Evolutionary conservation across 2,888 invertebrate genomes (phyloP), one percentile per base, ranked within the genome.

Genomic region (Teinopalpus imperialis): DNA sequence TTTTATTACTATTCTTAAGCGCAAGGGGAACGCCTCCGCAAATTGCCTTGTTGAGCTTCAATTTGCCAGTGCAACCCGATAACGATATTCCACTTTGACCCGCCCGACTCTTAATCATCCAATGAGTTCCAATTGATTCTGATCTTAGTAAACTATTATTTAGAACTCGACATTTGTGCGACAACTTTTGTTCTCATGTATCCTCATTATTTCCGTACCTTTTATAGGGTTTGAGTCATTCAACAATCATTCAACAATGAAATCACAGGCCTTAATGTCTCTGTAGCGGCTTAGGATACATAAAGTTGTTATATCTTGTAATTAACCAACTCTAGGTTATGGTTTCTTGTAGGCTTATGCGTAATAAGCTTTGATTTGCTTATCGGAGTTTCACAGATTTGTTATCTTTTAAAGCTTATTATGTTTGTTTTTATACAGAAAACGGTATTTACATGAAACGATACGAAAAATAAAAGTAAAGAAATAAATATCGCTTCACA

Each of bases 51-150:
- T 16, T 41, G 24, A 32, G 16, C 8, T 7, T 31, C 24, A 41
- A 32, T 41, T 41, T 41, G 31, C 10, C 9, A n/a, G 61, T 61
- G 65, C 63, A 69, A 71, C 63, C 69, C 16, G 24, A 32, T 24
- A 31, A 10, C 24, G 31, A 10, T n/a, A 10, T 31, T 53, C 56
- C 68, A 63, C 62, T 64, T 74, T 67, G 69, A 69, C 63, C 65
- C 52, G 53, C 50, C 63, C 57, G 63, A 61, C 63, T 63, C 57
- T 72, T 69, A 72, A 74, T 79, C 65, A 72, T 58, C 64, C 69
- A 76, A 79, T 75, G 68, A 69, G 61, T 64, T 68, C 69, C 73
- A 79, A 80, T 81, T 80, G 73, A 68, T 69, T 57, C 55, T 37
- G 46, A 64, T 16, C 9, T 8, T 9, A 9, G 10, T 16, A 3